These are phyloP conservation scores for Bellardia pandia DNA, from an alignment of 2,888 invertebrate genomes.

Conservation along the genomic window DNA sequence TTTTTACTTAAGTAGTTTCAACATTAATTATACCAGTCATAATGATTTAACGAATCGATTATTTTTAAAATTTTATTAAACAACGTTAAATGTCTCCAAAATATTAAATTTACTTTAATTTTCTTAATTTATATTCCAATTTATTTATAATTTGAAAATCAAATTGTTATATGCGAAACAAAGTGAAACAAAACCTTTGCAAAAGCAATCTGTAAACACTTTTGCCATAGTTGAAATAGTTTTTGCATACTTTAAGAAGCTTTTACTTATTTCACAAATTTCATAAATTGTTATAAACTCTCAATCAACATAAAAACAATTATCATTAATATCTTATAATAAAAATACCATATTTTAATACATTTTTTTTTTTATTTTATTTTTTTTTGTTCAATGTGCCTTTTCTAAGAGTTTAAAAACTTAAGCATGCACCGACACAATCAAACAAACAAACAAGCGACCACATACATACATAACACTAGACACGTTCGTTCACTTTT, in stretches of 20 bases:
- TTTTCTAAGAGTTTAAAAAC: background rate
- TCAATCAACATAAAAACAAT: too few species aligned
- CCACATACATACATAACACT: background rate
- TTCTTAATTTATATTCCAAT: too few species aligned
- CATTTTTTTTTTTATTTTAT: background rate
- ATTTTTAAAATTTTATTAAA: too few species aligned
- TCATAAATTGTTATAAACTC: background rate
- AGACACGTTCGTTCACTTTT: constrained; percentile 24
- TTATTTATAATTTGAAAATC: too few species aligned
- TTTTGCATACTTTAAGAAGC: constrained; percentile 40
- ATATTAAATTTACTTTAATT: too few species aligned
- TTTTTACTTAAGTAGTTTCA: too few species aligned
- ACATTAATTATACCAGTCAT: too few species aligned
- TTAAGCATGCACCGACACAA: background rate
- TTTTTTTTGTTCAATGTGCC: background rate
- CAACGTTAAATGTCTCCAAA: too few species aligned
- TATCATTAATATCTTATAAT: background rate
- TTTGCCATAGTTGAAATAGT: background rate
- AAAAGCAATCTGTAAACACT: too few species aligned
- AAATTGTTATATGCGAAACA: too few species aligned
- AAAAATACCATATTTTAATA: constrained; percentile 1
- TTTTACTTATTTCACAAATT: background rate
- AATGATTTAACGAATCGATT: too few species aligned
- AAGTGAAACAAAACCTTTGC: too few species aligned
- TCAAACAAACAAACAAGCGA: background rate